Base-by-base conservation (phyloP, 2,113 vertebrate species). In the Madoqua kirkii region DNA sequence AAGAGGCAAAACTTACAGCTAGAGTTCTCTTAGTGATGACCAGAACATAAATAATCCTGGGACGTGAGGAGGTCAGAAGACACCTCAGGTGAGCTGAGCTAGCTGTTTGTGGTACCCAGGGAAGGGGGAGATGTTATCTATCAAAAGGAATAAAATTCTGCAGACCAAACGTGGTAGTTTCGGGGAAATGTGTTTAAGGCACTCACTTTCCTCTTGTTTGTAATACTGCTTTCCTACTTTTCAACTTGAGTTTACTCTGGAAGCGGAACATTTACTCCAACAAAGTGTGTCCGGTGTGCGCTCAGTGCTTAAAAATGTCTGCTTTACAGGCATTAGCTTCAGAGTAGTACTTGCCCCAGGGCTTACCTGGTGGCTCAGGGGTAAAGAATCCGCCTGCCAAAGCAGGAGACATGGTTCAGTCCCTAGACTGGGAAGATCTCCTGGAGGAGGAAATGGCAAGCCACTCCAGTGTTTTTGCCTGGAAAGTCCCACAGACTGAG, bases 101-200 rank as follows among this genome's bases (percentile, higher is more conserved):
- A 55, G 64, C 76, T 64, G 21, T 27, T 36, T 16, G 48, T 27
- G 12, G 62, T 64, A 21, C 64, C 16, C 55, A 43, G 27, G 79
- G 74, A 62, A 59, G 33, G 5, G 82, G 43, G 64, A 40, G 10
- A 93, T 55, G n/a, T 45, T 81, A 83, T 55, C 57, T 93, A 48
- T 89, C n/a, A 78, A 43, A 94, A 86, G 29, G 76, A 94, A 88
- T 62, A 84, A 76, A 97, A 93, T 50, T 81, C 76, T 89, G 33
- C 45, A 95, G 90, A 92, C 7, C 45, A 81, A 79, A 92, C 10
- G 36, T 59, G 82, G 45, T 6, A 62, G 52, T 87, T 60, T 57
- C n/a, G 43, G n/a, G 79, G 16, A 54, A 96, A 85, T 23, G 17
- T 78, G 21, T 95, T 89, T 91, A 81, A 81, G 40, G 40, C 57